A percentile compares a stretch with the other conserved stretches of the same genome.
These are phyloP conservation scores for Cranoglanis bouderius DNA, from an alignment of 2,113 vertebrate genomes.

Conservation along the genomic window DNA sequence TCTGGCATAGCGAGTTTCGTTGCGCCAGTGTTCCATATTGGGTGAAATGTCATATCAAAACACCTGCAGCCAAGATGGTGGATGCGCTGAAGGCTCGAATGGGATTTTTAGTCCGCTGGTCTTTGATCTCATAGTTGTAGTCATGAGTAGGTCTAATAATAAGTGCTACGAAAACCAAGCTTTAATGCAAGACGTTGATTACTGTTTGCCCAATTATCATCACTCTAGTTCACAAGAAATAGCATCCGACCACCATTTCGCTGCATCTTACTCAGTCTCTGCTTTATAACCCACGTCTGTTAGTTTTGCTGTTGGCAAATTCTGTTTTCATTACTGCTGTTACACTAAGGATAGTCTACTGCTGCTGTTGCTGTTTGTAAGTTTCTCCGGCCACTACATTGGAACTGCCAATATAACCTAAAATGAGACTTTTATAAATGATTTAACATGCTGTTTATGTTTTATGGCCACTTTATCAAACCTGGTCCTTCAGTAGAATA, in stretches of 20 bases:
- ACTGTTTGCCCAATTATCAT: not conserved
- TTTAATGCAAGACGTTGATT: not conserved
- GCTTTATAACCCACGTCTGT: not conserved
- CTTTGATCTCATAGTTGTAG: slow-evolving; percentile 29
- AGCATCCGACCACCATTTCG: not conserved
- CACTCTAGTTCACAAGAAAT: not conserved
- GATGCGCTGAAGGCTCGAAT: slow-evolving; percentile 42
- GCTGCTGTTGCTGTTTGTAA: not conserved
- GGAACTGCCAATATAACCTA: not conserved
- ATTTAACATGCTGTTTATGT: not conserved
- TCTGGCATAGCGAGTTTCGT: slow-evolving; percentile 57
- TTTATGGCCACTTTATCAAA: not conserved
- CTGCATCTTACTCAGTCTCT: not conserved
- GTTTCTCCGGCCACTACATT: not conserved
- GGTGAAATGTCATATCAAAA: slow-evolving; percentile 64
- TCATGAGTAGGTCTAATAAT: not conserved
- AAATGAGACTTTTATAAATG: slow-evolving; percentile 4
- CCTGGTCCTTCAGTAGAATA: not conserved
- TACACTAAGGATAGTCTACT: not conserved
- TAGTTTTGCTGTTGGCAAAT: slow-evolving; percentile 16
- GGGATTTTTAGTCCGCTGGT: not conserved
- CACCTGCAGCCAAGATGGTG: slow-evolving; percentile 80
- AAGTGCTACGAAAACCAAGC: not conserved
- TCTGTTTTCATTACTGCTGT: not conserved
- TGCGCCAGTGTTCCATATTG: slow-evolving; percentile 26